A percentile compares a stretch with the other conserved stretches of the same genome.
Evolutionary conservation across 2,888 invertebrate genomes (phyloP).

Genomic region (Serrognathus titanus): DNA sequence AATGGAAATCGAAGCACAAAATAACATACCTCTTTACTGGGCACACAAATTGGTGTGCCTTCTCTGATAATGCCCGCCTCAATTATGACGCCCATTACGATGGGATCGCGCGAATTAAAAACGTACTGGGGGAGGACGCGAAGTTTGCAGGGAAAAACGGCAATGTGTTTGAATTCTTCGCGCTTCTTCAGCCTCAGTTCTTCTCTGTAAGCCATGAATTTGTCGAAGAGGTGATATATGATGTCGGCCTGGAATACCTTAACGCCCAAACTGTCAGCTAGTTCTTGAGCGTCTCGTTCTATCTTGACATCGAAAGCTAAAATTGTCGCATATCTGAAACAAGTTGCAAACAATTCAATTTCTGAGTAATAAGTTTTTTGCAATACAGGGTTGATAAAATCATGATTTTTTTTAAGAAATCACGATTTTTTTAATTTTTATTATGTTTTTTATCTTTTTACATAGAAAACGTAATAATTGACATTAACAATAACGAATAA

Average conservation of each 20-base stretch:
- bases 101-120: constrained; percentile 98
- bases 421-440: no score
- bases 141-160: constrained; percentile 98
- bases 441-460: no score
- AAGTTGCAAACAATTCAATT: no score
- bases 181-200: constrained; percentile 87
- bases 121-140: constrained; percentile 81
- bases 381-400: no score
- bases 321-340: constrained; percentile 85
- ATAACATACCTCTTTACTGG: constrained; percentile 80
- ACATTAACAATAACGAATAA: no score
- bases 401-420: no score
- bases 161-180: constrained; percentile 93
- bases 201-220: constrained; percentile 89
- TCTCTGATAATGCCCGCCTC: constrained; percentile 94
- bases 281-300: constrained; percentile 95
- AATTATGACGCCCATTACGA: constrained; percentile 92
- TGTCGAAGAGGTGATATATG: constrained; percentile 99
- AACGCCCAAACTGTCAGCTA: constrained; percentile 91
- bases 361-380: no score
- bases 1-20: neutral
- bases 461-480: no score
- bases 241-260: constrained; percentile 99
- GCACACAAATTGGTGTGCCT: constrained; percentile 97
- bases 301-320: constrained; percentile 99